Evolutionary conservation across 2,888 invertebrate genomes (phyloP).

Genomic region (Amphipoea oculea): DNA sequence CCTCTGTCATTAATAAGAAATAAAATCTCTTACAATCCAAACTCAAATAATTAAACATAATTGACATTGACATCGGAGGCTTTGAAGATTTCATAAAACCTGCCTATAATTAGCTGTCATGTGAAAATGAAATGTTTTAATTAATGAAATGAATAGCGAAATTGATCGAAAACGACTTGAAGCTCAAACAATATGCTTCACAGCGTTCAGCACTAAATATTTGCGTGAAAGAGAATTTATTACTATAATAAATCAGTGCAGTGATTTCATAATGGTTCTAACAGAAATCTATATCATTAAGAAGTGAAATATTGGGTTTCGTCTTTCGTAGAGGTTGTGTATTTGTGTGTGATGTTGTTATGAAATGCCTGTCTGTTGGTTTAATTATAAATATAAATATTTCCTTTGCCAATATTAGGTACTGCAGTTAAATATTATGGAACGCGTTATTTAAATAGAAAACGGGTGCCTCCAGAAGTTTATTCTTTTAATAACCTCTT

Average conservation of each 20-base stretch:
- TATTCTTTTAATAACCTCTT: neutral
- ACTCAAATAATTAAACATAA: constrained; percentile 31
- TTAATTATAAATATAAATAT: constrained; percentile 23
- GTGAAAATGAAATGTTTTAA: constrained; percentile 49
- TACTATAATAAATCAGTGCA: constrained; percentile 59
- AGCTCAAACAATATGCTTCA: constrained; percentile 52
- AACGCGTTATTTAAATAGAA: neutral
- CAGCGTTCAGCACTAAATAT: constrained; percentile 61
- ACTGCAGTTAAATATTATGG: constrained; percentile 2
- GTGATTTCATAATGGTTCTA: constrained; percentile 54
- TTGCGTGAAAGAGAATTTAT: constrained; percentile 58
- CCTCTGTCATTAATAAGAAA: constrained; percentile 1
- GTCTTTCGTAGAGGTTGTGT: constrained; percentile 45
- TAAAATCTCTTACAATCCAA: constrained; percentile 19
- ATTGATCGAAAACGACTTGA: constrained; percentile 45
- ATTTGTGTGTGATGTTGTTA: constrained; percentile 37
- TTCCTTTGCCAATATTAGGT: neutral
- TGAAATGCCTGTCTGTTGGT: constrained; percentile 18
- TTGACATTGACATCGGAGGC: constrained; percentile 25
- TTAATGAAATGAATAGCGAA: constrained; percentile 43
- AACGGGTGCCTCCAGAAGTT: neutral
- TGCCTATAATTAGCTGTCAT: constrained; percentile 55
- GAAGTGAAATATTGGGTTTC: constrained; percentile 59
- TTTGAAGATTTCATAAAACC: constrained; percentile 39
- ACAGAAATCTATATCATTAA: constrained; percentile 58